Evolutionary conservation across 1,140 invertebrate species (phyloP).

Genomic region (Papilio polytes): DNA sequence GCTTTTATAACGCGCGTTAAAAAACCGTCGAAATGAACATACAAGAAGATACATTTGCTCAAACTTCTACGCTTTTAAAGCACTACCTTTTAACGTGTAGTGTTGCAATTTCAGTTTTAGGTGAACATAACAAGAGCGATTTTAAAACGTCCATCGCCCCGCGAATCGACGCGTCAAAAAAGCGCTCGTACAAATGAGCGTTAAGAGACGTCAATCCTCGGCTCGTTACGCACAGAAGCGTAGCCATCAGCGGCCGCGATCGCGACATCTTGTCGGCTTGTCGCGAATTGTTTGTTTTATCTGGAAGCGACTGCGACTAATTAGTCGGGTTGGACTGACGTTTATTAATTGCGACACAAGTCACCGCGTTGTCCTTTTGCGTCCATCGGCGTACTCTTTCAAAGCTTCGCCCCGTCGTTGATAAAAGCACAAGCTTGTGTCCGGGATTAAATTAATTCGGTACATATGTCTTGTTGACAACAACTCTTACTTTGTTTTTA

Average conservation of each 20-base stretch:
- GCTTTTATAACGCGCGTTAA: too few relatives aligned
- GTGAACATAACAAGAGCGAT: too few relatives aligned
- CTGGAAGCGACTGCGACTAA: constrained; percentile 68
- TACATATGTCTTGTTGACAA: constrained; percentile 57
- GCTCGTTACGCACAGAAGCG: constrained; percentile 31
- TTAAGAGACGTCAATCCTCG: constrained; percentile 31
- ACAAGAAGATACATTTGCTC: too few relatives aligned
- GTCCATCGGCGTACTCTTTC: constrained; percentile 55
- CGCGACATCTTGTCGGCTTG: constrained; percentile 64
- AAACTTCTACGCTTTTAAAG: too few relatives aligned
- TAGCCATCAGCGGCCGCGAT: constrained; percentile 55
- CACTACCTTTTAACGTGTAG: too few relatives aligned
- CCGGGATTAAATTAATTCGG: constrained; percentile 61
- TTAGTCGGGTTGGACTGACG: constrained; percentile 72
- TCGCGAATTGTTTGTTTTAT: constrained; percentile 70
- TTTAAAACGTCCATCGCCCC: too few relatives aligned
- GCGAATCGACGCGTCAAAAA: too few relatives aligned
- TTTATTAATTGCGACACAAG: constrained; percentile 79
- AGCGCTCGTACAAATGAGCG: too few relatives aligned
- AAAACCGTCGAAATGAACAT: too few relatives aligned
- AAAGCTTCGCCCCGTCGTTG: constrained; percentile 54
- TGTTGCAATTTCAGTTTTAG: too few relatives aligned
- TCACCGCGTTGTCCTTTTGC: constrained; percentile 69
- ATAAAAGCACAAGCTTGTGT: constrained; percentile 60
- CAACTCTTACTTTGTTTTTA: constrained; percentile 52